phyloP scores from a whole-genome alignment of 2,888 invertebrate species.

The Temnothorax rugatulus region DNA sequence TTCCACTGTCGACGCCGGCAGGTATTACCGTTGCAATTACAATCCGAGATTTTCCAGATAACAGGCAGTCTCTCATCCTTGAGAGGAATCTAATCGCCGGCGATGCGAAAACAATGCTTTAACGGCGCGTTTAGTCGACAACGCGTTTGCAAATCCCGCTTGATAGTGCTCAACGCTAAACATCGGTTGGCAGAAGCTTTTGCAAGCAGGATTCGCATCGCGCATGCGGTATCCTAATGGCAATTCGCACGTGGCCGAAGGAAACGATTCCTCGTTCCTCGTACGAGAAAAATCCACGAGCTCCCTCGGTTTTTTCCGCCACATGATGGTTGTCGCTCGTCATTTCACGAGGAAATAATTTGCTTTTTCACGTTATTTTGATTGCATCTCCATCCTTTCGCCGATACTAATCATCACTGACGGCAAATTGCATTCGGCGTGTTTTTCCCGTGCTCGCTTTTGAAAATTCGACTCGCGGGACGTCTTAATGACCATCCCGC shows the following conservation, averaged over 20 bases:
- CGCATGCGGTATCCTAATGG: background rate
- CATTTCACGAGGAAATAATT: conserved; percentile 34
- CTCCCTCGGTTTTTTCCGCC: background rate
- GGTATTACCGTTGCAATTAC: conserved; percentile 52
- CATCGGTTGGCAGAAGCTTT: conserved; percentile 19
- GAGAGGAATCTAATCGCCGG: conserved; percentile 31
- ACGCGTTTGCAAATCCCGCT: conserved; percentile 23
- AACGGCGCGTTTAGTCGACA: conserved; percentile 24
- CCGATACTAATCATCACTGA: conserved; percentile 17
- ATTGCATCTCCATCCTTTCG: conserved; percentile 32
- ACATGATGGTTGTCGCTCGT: background rate
- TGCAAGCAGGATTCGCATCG: conserved; percentile 6
- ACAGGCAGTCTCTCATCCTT: conserved; percentile 37
- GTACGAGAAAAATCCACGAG: background rate
- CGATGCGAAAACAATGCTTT: conserved; percentile 46
- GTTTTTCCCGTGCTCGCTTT: conserved; percentile 14
- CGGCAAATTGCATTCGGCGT: conserved; percentile 18
- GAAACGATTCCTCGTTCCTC: conserved; percentile 39
- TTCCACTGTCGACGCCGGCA: conserved; percentile 34
- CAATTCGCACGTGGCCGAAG: background rate
- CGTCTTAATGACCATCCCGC: conserved; percentile 62
- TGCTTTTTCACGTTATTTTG: conserved; percentile 28
- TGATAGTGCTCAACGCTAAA: conserved; percentile 1
- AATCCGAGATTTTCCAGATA: conserved; percentile 45
- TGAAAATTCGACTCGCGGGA: conserved; percentile 53